Conservation (phyloP, 2,797 vertebrate species). For the Lagorchestes hirsutus region DNA sequence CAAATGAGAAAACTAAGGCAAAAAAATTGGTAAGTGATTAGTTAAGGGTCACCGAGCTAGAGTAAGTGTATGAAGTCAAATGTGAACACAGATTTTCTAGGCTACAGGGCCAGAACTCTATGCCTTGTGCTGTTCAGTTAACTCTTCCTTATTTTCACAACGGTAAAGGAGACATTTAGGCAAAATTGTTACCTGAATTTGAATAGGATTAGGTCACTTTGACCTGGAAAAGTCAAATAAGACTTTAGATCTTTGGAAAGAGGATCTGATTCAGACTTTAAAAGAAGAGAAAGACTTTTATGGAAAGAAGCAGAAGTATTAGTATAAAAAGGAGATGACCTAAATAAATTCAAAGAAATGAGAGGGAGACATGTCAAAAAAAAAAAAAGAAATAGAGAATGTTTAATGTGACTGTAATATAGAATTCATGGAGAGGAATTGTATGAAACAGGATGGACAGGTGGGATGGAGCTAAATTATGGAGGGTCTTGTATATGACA, state of each 20-base stretch:
- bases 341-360: background rate
- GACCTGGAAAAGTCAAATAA: background rate
- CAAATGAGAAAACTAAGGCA: background rate
- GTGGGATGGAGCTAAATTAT: background rate
- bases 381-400: background rate
- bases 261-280: background rate
- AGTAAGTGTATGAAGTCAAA: background rate
- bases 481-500: background rate
- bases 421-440: background rate
- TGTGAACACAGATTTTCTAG: background rate
- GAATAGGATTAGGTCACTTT: background rate
- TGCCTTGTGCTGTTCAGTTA: background rate
- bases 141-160: background rate
- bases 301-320: background rate
- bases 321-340: background rate
- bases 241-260: background rate
- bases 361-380: background rate
- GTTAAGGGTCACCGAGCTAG: background rate
- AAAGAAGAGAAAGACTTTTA: background rate
- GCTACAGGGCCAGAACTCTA: background rate
- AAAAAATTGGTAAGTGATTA: background rate
- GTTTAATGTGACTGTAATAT: background rate
- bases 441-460: background rate
- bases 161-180: background rate
- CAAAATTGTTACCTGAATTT: background rate